Base-by-base conservation (phyloP, 1,140 invertebrate species). In the Hormaphis cornu region DNA sequence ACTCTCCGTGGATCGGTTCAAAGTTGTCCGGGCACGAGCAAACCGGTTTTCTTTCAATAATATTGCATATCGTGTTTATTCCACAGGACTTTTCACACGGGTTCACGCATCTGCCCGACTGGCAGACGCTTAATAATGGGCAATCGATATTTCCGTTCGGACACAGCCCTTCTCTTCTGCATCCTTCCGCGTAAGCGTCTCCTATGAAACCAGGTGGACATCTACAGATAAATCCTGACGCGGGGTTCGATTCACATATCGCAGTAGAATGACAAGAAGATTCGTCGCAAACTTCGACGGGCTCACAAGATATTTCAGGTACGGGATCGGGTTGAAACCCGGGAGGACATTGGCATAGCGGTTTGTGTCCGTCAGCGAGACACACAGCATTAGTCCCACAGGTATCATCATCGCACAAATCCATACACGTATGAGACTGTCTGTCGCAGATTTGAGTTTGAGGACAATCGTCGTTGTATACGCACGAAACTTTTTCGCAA, bases 321-420 rank as follows among this genome's bases (percentile, higher is more conserved):
- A 66, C 20, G 28, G 91, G 89, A 83, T 93, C 87, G 50, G 91
- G 89, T 42, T 83, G 84, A 76, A 82, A 93, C 6, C 90, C 91
- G n/a, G 85, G 82, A 54, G 87, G 86, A 75, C 91, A 93, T 56
- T 85, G 81, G 72, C 90, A 94, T 18, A 78, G 81, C 73, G 87
- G 89, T 70, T 85, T 85, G 58, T 92, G 92, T 9, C 85, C 83
- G 1, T 83, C 83, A 75, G 96, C 95, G 5, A 84, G 84, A 76
- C 94, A 96, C 14, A 85, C 77, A 7, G 92, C 87, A 77, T 94
- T 91, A 71, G 81, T 79, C 12, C 90, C 91, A 78, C 93, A 96
- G 81, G 73, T 79, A 16, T 85, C 77, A 37, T 79, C 79, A 74
- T 92, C 90, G 76, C 95, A 98, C 81, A 98, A 95, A 77, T 98